Conservation (phyloP, 1,140 invertebrate species). For the Drosophila pectinifera region DNA sequence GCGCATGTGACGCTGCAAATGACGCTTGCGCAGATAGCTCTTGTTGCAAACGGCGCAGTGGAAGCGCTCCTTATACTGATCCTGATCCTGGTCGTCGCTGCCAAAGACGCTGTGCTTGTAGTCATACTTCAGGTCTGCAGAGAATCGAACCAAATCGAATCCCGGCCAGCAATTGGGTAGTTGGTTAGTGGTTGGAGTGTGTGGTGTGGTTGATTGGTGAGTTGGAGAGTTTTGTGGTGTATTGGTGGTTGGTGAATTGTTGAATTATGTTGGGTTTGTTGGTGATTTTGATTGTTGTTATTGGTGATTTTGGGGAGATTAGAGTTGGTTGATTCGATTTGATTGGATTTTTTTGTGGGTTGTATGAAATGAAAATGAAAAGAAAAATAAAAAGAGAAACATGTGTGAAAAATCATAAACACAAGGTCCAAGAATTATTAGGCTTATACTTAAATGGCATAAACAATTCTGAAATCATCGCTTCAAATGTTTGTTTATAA, state of each 20-base stretch:
- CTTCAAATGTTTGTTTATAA: conserved; percentile 34
- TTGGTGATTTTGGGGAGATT: conserved; percentile 30
- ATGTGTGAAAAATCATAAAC: conserved; percentile 78
- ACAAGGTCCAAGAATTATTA: conserved; percentile 40
- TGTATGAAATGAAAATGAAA: conserved; percentile 84
- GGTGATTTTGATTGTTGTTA: conserved; percentile 20
- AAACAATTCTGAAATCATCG: conserved; percentile 31
- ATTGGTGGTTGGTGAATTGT: conserved; percentile 14
- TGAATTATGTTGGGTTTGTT: conserved; percentile 1
- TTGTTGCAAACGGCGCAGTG: conserved; percentile 88
- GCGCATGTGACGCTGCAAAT: conserved; percentile 88
- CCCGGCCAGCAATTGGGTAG: conserved; percentile 8
- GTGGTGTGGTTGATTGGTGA: conserved; percentile 16
- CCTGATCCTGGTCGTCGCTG: conserved; percentile 41
- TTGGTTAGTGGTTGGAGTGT: conserved; percentile 30
- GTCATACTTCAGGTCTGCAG: conserved; percentile 61
- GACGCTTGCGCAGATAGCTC: conserved; percentile 89
- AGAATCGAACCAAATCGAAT: conserved; percentile 30
- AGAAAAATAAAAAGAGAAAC: conserved; percentile 76
- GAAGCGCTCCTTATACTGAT: conserved; percentile 84
- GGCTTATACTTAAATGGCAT: conserved; percentile 42
- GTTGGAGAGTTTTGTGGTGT: conserved; percentile 9
- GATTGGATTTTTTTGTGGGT: conserved; percentile 45
- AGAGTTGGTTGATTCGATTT: conserved; percentile 42
- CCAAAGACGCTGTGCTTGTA: conserved; percentile 68